Conservation (phyloP, 2,113 vertebrate species). For the Numida meleagris region DNA sequence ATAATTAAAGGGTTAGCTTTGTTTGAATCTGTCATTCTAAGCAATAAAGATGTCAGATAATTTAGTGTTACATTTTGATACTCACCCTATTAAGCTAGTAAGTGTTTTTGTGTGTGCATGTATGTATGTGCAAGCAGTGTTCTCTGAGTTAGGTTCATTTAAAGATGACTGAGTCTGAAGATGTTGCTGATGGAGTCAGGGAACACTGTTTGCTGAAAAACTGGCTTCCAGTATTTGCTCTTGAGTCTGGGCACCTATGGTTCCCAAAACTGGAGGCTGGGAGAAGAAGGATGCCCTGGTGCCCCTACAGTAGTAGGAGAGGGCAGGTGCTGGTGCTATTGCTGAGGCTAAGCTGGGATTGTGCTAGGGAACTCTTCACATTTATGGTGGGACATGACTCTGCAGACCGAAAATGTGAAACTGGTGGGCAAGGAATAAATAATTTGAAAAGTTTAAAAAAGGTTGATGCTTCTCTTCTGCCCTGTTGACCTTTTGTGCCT, state of each 20-base stretch:
- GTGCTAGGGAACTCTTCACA: not conserved
- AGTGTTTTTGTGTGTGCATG: not conserved
- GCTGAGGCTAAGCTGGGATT: not conserved
- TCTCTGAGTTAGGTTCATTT: not conserved
- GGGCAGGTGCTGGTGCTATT: not conserved
- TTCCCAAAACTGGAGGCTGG: not conserved
- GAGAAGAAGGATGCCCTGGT: rapidly evolving
- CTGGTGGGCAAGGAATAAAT: not conserved
- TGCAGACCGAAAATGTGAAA: not conserved
- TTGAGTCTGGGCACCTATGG: not conserved
- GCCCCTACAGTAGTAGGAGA: rapidly evolving
- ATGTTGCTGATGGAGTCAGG: not conserved
- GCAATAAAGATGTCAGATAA: slow-evolving; percentile 73
- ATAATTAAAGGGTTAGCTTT: slow-evolving; percentile 72
- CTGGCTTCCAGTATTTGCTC: not conserved
- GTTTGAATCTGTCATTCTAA: slow-evolving; percentile 70
- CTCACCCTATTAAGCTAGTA: slow-evolving; percentile 43
- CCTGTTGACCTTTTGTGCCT: not conserved
- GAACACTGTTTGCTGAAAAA: not conserved
- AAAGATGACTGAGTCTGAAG: not conserved
- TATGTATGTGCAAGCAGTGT: not conserved
- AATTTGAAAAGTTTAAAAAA: not conserved
- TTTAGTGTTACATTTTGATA: slow-evolving; percentile 57
- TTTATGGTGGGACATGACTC: not conserved
- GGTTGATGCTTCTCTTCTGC: rapidly evolving